A percentile compares a stretch with the other conserved stretches of the same genome.
These are phyloP conservation scores for Galerucella pusilla DNA, from an alignment of 2,888 invertebrate genomes.

Conservation along the genomic window DNA sequence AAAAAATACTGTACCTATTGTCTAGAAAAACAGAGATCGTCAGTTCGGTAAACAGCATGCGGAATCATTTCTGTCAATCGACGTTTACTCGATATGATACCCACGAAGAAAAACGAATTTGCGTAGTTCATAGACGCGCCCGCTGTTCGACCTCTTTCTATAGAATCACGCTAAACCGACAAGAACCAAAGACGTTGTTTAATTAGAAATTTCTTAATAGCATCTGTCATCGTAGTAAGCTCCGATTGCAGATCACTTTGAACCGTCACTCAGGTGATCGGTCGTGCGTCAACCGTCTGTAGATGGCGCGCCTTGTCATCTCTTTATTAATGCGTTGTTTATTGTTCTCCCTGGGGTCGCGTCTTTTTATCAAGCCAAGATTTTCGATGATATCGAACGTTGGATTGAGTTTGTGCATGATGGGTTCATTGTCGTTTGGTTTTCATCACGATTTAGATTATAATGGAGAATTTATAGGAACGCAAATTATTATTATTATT, in stretches of 20 bases:
- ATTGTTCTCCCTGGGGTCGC: slow-evolving; percentile 54
- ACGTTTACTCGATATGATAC: not conserved
- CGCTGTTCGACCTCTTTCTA: slow-evolving; percentile 37
- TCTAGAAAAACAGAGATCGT: no score
- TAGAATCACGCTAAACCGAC: slow-evolving; percentile 44
- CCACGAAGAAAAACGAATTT: slow-evolving; percentile 15
- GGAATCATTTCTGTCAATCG: not conserved
- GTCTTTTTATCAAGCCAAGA: slow-evolving; percentile 21
- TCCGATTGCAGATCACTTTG: slow-evolving; percentile 42
- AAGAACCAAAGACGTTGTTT: slow-evolving; percentile 48
- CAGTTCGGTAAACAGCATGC: no score
- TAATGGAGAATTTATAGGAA: slow-evolving; percentile 24
- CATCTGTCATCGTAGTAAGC: slow-evolving; percentile 48
- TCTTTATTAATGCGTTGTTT: slow-evolving; percentile 60
- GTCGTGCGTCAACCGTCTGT: slow-evolving; percentile 57
- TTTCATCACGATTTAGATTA: slow-evolving; percentile 34
- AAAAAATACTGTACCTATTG: no score
- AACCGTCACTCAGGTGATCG: slow-evolving; percentile 59
- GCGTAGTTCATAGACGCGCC: slow-evolving; percentile 13
- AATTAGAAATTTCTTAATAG: slow-evolving; percentile 57
- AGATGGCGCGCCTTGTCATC: slow-evolving; percentile 50
- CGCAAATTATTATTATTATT: slow-evolving; percentile 7
- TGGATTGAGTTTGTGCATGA: slow-evolving; percentile 14
- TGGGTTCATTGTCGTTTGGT: slow-evolving; percentile 23
- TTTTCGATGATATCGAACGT: slow-evolving; percentile 29